phyloP scores from a whole-genome alignment of 2,797 vertebrate genomes.

The Trachops cirrhosus region DNA sequence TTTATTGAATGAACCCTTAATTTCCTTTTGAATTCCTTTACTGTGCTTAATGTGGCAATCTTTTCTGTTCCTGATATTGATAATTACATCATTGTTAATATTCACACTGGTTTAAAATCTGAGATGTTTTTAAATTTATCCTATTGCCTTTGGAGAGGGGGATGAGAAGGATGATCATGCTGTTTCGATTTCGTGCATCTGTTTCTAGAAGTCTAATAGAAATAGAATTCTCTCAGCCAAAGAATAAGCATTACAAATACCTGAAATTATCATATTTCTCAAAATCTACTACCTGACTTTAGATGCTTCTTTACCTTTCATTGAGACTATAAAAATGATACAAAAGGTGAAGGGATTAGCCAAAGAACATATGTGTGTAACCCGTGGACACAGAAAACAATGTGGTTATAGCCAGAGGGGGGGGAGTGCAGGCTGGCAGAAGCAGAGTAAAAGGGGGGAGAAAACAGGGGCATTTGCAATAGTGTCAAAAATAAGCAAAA shows the following conservation, averaged over 20 bases:
- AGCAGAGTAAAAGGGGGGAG: background rate
- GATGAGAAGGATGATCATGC: background rate
- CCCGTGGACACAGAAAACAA: background rate
- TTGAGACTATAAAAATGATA: background rate
- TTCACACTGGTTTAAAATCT: background rate
- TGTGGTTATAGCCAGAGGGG: background rate
- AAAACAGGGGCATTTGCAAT: background rate
- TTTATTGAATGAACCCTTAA: background rate
- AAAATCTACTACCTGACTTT: background rate
- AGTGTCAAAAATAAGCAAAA: background rate
- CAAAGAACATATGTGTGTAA: background rate
- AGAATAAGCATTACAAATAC: background rate
- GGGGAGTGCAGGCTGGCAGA: background rate
- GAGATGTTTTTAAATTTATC: background rate
- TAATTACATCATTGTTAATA: background rate
- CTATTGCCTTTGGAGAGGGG: background rate
- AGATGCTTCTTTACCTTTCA: background rate
- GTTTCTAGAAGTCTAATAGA: background rate
- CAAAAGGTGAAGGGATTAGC: background rate
- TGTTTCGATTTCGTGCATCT: background rate
- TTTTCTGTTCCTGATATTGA: background rate
- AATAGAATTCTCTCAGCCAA: background rate
- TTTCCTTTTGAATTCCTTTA: background rate
- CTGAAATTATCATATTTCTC: slow-evolving; percentile 13
- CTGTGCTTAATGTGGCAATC: background rate